Evolutionary conservation across 1,140 invertebrate genomes (phyloP).

Genomic region (Hyles vespertilio): DNA sequence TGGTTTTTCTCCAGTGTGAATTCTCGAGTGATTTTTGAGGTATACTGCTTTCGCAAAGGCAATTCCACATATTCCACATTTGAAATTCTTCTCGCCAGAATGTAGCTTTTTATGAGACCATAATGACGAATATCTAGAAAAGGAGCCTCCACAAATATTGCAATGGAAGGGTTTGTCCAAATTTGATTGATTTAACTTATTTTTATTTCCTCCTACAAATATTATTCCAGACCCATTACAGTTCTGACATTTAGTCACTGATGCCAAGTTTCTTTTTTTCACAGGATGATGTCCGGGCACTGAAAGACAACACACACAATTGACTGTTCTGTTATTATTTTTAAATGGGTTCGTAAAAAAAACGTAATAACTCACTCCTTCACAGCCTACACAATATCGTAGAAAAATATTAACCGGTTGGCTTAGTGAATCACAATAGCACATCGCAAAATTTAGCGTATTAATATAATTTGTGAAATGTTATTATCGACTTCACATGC

Average conservation of each 20-base stretch:
- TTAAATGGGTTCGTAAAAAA: no score
- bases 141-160: slow-evolving; percentile 89
- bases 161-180: slow-evolving; percentile 90
- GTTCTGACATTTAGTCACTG: slow-evolving; percentile 90
- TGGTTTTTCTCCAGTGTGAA: slow-evolving; percentile 90
- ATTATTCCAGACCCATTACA: slow-evolving; percentile 92
- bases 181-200: slow-evolving; percentile 71
- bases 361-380: no score
- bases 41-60: slow-evolving; percentile 94
- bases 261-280: slow-evolving; percentile 87
- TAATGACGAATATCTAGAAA: slow-evolving; percentile 88
- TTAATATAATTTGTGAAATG: no score
- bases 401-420: no score
- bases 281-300: slow-evolving; percentile 86
- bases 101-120: slow-evolving; percentile 92
- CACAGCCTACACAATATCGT: no score
- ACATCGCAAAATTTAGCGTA: no score
- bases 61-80: slow-evolving; percentile 94
- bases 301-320: slow-evolving; percentile 26
- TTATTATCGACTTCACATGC: no score
- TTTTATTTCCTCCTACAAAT: slow-evolving; percentile 82
- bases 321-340: background rate
- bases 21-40: slow-evolving; percentile 93
- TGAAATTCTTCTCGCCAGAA: slow-evolving; percentile 92
- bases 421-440: no score